These are phyloP conservation scores for Dioctria linearis DNA, from an alignment of 2,888 invertebrate species.

Conservation along the genomic window DNA sequence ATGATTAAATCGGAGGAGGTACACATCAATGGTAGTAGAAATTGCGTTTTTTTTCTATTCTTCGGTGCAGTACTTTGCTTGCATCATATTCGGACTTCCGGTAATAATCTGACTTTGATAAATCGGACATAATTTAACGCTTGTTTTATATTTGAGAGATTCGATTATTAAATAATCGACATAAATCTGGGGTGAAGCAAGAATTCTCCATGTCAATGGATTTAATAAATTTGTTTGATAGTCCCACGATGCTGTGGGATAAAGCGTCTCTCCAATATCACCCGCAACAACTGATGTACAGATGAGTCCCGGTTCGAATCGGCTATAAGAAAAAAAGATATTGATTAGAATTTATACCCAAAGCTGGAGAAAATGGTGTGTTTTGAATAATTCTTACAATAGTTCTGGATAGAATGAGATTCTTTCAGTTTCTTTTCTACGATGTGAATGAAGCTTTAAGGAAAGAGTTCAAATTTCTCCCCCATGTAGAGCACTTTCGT, in stretches of 20 bases:
- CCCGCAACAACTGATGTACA: constrained; percentile 80
- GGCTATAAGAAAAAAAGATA: constrained; percentile 51
- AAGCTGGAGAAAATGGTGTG: neutral
- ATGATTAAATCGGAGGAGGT: too few species aligned
- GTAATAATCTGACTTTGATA: constrained; percentile 78
- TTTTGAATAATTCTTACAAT: constrained; percentile 65
- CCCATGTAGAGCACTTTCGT: constrained; percentile 80
- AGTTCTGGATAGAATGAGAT: constrained; percentile 74
- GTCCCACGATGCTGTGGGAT: constrained; percentile 83
- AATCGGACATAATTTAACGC: constrained; percentile 78
- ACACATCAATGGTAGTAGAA: too few species aligned
- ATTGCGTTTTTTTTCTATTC: neutral
- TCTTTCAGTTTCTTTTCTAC: constrained; percentile 75
- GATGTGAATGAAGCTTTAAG: constrained; percentile 77
- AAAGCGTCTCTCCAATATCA: constrained; percentile 76
- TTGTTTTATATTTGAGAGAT: constrained; percentile 76
- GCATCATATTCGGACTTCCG: constrained; percentile 71
- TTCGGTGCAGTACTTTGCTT: constrained; percentile 64
- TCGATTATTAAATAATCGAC: constrained; percentile 81
- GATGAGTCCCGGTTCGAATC: constrained; percentile 77
- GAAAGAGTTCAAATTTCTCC: constrained; percentile 85
- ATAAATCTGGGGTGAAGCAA: constrained; percentile 82
- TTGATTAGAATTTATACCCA: neutral
- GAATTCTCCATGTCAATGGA: constrained; percentile 86
- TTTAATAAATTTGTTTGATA: constrained; percentile 85